These are phyloP conservation scores for Cremastinae sp. DNA, from an alignment of 2,888 invertebrate genomes.

Conservation along the genomic window DNA sequence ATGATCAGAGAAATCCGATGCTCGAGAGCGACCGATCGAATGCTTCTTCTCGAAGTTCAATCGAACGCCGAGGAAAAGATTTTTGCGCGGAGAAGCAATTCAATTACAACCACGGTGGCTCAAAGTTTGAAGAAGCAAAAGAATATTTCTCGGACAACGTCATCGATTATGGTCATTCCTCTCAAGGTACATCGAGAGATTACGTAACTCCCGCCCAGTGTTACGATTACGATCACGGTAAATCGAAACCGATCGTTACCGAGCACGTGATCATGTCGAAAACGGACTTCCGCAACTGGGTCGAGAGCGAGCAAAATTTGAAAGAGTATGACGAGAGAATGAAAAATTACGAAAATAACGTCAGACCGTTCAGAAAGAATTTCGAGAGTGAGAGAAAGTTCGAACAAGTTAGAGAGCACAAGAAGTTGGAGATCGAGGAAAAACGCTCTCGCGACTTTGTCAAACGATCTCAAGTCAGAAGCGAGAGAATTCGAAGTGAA, in stretches of 20 bases:
- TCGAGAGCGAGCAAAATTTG: slow-evolving; percentile 76
- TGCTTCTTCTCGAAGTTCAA: slow-evolving; percentile 37
- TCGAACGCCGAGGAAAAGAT: slow-evolving; percentile 66
- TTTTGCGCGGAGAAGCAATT: slow-evolving; percentile 76
- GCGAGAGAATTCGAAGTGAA: slow-evolving; percentile 64
- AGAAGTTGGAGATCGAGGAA: slow-evolving; percentile 61
- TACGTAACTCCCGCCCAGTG: slow-evolving; percentile 70
- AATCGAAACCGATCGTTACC: slow-evolving; percentile 71
- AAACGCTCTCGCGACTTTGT: slow-evolving; percentile 63
- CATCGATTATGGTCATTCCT: slow-evolving; percentile 75
- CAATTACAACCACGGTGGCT: slow-evolving; percentile 77
- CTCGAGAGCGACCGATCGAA: slow-evolving; percentile 5
- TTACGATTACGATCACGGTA: slow-evolving; percentile 77
- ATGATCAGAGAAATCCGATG: no score
- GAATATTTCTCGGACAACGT: slow-evolving; percentile 73
- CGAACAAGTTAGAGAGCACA: slow-evolving; percentile 47
- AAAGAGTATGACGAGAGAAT: slow-evolving; percentile 75
- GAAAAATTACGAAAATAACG: slow-evolving; percentile 65
- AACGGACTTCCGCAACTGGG: slow-evolving; percentile 75
- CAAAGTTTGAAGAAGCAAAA: slow-evolving; percentile 61
- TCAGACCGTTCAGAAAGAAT: slow-evolving; percentile 56
- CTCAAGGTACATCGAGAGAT: slow-evolving; percentile 66
- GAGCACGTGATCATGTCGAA: slow-evolving; percentile 69
- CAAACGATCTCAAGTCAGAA: slow-evolving; percentile 67
- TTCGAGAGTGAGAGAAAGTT: neutral